Percentiles rank a stretch among this genome's conserved stretches.
Evolutionary conservation across 1,140 invertebrate species (phyloP).

Genomic region (Kradibia gibbosae): DNA sequence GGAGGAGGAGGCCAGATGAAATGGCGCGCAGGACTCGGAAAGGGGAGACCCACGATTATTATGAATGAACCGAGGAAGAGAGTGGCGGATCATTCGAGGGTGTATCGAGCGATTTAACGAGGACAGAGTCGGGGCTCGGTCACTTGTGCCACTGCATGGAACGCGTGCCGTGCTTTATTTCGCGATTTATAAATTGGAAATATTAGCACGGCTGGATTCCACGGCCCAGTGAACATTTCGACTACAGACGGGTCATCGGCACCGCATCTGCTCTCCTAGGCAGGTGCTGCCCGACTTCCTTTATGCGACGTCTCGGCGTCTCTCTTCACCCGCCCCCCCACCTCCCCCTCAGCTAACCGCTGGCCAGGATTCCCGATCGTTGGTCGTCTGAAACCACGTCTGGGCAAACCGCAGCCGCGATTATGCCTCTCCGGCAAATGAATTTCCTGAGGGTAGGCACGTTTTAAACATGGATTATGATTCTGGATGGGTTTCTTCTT

Average conservation of each 20-base stretch:
- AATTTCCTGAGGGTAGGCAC: not conserved
- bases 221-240: constrained; percentile 16
- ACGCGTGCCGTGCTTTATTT: no score
- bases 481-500: not conserved
- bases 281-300: constrained; percentile 14
- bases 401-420: not conserved
- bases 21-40: no score
- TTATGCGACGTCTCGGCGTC: not conserved
- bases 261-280: constrained; percentile 3
- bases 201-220: not conserved
- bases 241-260: constrained; percentile 8
- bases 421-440: not conserved
- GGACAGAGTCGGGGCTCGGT: not conserved
- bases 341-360: not conserved
- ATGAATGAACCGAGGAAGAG: not conserved
- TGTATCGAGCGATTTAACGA: constrained; percentile 24
- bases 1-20: no score
- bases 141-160: not conserved
- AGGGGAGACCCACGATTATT: constrained; percentile 25
- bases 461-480: not conserved
- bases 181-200: not conserved
- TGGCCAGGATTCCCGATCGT: not conserved
- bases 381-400: not conserved
- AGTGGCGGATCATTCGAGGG: not conserved
- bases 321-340: not conserved